Evolutionary conservation across 2,888 invertebrate genomes (phyloP), one percentile per base, ranked within the genome.

Genomic region (Dryocosmus kuriphilus): DNA sequence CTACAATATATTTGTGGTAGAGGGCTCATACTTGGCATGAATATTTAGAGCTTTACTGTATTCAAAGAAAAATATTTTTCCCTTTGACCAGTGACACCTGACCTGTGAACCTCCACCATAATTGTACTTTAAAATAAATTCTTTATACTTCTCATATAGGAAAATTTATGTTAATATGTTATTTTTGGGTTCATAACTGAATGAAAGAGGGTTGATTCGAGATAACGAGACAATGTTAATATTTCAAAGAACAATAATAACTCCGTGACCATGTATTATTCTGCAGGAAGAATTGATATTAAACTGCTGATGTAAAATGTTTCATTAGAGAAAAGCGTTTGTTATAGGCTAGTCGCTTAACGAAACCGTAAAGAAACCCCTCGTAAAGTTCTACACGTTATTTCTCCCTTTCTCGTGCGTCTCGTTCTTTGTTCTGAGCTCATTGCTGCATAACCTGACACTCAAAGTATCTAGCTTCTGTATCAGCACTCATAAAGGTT

Each of bases 321-420:
- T 83, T 85, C 82, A 83, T 85, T 82, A 83, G 76, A 82, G 81
- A 77, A 81, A 79, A 81, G 83, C 83, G 78, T 74, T 51, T 77
- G 60, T 76, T 77, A 81, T 76, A 77, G 78, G 74, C 74, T 76
- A 67, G 76, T 55, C 78, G 82, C 83, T 82, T 81, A 81, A 83
- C 83, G 79, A 82, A 82, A 83, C 80, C 82, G 79, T 81, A 74
- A 83, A 83, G 80, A 82, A 81, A 80, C 79, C 67, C 67, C 77
- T 81, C 83, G 82, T 80, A 81, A 85, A 86, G 80, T 71, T 75
- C 61, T 77, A 73, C 65, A 74, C 77, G 78, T 79, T 79, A 75
- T 77, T 79, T 32, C 75, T 14, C 77, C 62, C 74, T 65, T 76
- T 24, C 63, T 51, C 32, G 14, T 61, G 32, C 57, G 75, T 63